Conservation (phyloP, 2,797 vertebrate species). For the Morus bassanus region DNA sequence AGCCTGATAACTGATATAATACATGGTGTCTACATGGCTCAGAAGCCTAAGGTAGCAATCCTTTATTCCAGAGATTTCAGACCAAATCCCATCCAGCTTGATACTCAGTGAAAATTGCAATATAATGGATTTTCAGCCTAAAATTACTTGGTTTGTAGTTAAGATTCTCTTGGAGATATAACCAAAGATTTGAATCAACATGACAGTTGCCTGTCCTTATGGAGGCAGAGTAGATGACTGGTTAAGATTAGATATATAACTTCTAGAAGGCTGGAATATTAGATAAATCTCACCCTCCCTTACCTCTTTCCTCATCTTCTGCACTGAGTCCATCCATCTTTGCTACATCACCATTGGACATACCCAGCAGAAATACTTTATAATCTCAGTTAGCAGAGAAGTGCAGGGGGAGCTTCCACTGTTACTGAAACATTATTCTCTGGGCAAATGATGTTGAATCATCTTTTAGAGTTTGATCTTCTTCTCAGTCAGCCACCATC, state of each 20-base stretch:
- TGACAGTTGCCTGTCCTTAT: constrained; percentile 9
- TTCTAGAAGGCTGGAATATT: background rate
- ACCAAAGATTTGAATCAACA: constrained; percentile 33
- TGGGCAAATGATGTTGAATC: background rate
- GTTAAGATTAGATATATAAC: constrained; percentile 36
- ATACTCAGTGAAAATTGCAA: constrained; percentile 20
- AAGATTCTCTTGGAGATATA: background rate
- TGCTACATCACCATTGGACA: background rate
- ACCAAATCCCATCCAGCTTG: background rate
- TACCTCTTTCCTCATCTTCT: background rate
- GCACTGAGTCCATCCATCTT: background rate
- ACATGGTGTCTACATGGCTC: background rate
- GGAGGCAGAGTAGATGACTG: constrained; percentile 7
- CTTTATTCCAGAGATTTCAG: constrained; percentile 13
- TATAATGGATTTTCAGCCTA: constrained; percentile 22
- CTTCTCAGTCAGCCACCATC: background rate
- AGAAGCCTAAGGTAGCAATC: background rate
- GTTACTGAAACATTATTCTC: background rate
- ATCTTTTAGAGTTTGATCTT: background rate
- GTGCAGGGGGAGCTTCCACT: background rate
- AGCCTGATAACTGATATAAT: background rate
- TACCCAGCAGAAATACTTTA: background rate
- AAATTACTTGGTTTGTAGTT: constrained; percentile 8
- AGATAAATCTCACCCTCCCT: constrained; percentile 3
- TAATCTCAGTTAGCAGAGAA: background rate